Percentiles rank a stretch among this genome's conserved stretches.
Evolutionary conservation across 2,888 invertebrate species (phyloP).

Genomic region (Liodrosophila aerea): DNA sequence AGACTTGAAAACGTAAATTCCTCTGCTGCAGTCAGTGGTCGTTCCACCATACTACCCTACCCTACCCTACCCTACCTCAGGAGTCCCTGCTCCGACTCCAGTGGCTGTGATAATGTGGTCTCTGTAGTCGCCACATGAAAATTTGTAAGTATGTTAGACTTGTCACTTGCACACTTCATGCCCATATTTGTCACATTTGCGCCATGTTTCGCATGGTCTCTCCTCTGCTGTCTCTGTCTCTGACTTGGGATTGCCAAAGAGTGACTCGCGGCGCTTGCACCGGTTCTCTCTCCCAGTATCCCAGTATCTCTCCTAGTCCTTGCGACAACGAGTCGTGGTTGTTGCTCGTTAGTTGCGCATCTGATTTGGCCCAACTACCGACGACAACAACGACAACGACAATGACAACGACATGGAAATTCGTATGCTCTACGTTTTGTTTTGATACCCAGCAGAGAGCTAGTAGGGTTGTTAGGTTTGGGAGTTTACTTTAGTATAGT

Average conservation of each 20-base stretch:
- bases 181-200: slow-evolving; percentile 79
- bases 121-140: slow-evolving; percentile 59
- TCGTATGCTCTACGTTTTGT: slow-evolving; percentile 45
- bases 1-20: slow-evolving; percentile 76
- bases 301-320: slow-evolving; percentile 37
- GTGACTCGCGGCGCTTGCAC: slow-evolving; percentile 45
- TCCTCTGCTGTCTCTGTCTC: not conserved
- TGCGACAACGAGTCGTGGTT: slow-evolving; percentile 61
- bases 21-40: slow-evolving; percentile 33
- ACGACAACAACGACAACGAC: slow-evolving; percentile 55
- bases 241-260: not conserved
- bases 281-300: slow-evolving; percentile 11
- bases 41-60: not conserved
- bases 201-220: slow-evolving; percentile 61
- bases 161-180: slow-evolving; percentile 79
- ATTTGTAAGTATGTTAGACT: slow-evolving; percentile 77
- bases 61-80: not conserved
- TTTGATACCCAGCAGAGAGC: slow-evolving; percentile 5
- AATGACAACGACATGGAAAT: slow-evolving; percentile 70
- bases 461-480: not conserved
- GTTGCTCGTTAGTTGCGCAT: slow-evolving; percentile 77
- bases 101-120: slow-evolving; percentile 54
- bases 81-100: not conserved
- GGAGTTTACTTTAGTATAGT: no score
- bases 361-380: slow-evolving; percentile 74